These are phyloP conservation scores for Acronicta aceris DNA, from an alignment of 2,888 invertebrate species.

Conservation along the genomic window DNA sequence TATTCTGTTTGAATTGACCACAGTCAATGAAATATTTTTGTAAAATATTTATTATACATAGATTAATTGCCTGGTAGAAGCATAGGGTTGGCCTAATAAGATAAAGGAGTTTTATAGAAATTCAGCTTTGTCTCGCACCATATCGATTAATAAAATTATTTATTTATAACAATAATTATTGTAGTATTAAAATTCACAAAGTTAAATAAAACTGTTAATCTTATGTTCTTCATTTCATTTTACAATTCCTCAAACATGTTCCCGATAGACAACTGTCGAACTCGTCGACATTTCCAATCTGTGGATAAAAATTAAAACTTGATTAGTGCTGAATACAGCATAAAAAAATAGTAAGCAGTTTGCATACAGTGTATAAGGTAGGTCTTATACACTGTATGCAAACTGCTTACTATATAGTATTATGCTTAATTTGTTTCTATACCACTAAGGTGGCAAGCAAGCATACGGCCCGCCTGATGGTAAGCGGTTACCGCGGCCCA, in stretches of 20 bases:
- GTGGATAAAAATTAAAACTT: constrained; percentile 26
- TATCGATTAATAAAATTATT: constrained; percentile 39
- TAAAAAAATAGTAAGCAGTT: too few species aligned
- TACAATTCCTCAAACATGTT: constrained; percentile 64
- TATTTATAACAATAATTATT: constrained; percentile 39
- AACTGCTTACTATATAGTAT: too few species aligned
- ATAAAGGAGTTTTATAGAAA: constrained; percentile 15
- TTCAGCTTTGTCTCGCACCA: constrained; percentile 25
- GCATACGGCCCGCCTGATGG: too few species aligned
- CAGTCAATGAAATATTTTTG: too few species aligned
- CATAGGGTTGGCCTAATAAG: constrained; percentile 1
- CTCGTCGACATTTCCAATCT: constrained; percentile 67
- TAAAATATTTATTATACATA: too few species aligned
- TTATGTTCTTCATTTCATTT: constrained; percentile 54
- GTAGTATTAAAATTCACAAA: constrained; percentile 44
- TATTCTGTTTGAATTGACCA: too few species aligned
- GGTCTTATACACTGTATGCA: too few species aligned
- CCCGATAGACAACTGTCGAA: constrained; percentile 60
- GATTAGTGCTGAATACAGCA: too few species aligned
- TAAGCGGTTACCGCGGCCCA: too few species aligned
- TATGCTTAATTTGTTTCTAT: too few species aligned
- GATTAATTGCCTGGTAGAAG: constrained; percentile 8
- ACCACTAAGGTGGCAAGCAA: too few species aligned
- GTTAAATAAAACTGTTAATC: constrained; percentile 43
- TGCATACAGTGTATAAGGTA: too few species aligned